Conservation (phyloP, 2,888 invertebrate species). For the Pachydiplax longipennis region DNA sequence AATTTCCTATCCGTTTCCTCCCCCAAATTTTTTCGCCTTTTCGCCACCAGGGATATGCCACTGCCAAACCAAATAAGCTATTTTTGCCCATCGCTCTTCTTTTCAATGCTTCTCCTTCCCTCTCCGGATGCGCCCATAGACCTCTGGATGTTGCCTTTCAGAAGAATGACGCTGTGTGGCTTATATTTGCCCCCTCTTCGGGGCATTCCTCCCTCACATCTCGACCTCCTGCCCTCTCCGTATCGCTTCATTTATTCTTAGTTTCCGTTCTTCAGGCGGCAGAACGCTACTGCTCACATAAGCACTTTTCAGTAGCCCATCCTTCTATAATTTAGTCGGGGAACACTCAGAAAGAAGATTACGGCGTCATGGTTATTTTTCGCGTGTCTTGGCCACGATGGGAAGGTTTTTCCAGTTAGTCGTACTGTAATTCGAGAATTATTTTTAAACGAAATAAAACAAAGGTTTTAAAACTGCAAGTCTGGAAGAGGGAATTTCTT, state of each 20-base stretch:
- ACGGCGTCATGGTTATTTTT: too few species aligned
- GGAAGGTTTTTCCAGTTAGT: too few species aligned
- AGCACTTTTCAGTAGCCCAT: neutral
- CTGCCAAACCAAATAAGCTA: conserved; percentile 51
- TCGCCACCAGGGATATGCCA: neutral
- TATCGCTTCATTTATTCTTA: neutral
- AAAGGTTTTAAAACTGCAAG: too few species aligned
- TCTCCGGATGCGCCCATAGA: neutral
- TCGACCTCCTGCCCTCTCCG: neutral
- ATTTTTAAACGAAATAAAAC: too few species aligned
- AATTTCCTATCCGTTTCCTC: neutral
- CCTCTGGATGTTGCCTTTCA: neutral
- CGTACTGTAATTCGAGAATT: too few species aligned
- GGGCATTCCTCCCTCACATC: neutral
- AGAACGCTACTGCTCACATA: neutral
- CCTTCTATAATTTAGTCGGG: too few species aligned
- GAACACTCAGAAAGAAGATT: too few species aligned
- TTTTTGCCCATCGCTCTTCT: conserved; percentile 70
- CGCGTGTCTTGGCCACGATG: too few species aligned
- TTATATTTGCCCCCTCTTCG: neutral
- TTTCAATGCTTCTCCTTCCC: conserved; percentile 66
- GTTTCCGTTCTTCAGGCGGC: neutral
- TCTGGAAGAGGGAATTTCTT: too few species aligned
- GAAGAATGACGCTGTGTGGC: neutral
- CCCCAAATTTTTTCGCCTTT: neutral